Base-by-base conservation (phyloP, 53 echinoderm and acorn worm species). In the Patiria pectinifera region DNA sequence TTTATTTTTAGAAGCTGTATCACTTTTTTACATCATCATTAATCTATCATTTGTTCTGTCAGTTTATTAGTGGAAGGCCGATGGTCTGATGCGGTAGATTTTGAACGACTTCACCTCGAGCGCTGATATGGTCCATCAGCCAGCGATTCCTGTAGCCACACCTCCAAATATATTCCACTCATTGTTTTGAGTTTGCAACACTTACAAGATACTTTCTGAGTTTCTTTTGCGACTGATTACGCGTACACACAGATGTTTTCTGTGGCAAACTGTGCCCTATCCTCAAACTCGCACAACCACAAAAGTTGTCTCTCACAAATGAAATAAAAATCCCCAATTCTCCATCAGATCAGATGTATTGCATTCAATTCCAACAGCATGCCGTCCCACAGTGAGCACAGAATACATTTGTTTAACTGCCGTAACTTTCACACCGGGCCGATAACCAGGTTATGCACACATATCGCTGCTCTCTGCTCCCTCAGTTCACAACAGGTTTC, bases 381-480 rank as follows among this genome's bases (percentile, higher is more conserved):
- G 53, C 8, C 8, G 53, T 53, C 53, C 53, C 53, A 69, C 15
- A 69, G 21, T 69, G 69, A 69, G 69, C 69, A 15, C 69, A 69
- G 69, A 74, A 4, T 22, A 74, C 24, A 22, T 74, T n/a, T 24
- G 24, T n/a, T 4, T 74, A 21, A 23, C 74, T 4, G 23, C 18
- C 4, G 21, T 24, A 74, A 69, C 4, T 3, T 10, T 74, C 21
- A 6, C 74, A 18, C 4, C 19, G 3, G 5, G 1, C 9, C 10
- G 35, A 35, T 23, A 69, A 35, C 85, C 60, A 60, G 69, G 69
- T 85, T 85, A 69, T 16, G 21, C 66, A 45, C 66, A 85, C 24
- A 85, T 23, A 8, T 26, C 69, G 12, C 19, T 85, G 69, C 69
- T 69, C 84, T 84, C 35, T 84, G 84, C 84, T 69, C 85, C 44